Conservation (phyloP, 2,113 vertebrate genomes). For the Equus quagga region DNA sequence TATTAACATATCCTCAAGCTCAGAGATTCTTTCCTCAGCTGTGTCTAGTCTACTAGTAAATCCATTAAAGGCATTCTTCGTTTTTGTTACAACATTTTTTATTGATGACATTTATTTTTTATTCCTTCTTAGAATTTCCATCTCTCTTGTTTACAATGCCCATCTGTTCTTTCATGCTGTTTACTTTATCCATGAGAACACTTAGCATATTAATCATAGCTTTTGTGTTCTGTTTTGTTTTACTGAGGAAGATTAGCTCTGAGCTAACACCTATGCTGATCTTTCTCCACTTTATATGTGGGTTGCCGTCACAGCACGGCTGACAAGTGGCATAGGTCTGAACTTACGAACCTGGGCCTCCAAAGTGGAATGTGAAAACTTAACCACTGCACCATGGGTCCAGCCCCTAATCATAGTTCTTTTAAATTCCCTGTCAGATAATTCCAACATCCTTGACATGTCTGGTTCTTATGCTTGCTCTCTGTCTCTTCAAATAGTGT, state of each 20-base stretch:
- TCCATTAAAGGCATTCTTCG: not conserved
- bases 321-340: too few relatives aligned
- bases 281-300: too few relatives aligned
- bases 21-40: not conserved
- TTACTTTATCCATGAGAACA: not conserved
- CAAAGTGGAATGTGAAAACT: too few relatives aligned
- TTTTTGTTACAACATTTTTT: not conserved
- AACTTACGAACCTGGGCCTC: too few relatives aligned
- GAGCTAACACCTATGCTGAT: too few relatives aligned
- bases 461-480: not conserved
- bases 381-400: too few relatives aligned
- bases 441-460: accelerated
- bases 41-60: not conserved
- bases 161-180: not conserved
- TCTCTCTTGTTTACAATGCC: not conserved
- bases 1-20: not conserved
- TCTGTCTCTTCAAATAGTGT: not conserved
- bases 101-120: not conserved
- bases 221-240: not conserved
- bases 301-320: too few relatives aligned
- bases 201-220: not conserved
- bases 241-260: too few relatives aligned
- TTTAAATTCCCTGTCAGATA: not conserved
- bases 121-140: not conserved
- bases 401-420: not conserved